phyloP scores from a whole-genome alignment of 1,140 invertebrate species.

The Drosophila nigromelanica region DNA sequence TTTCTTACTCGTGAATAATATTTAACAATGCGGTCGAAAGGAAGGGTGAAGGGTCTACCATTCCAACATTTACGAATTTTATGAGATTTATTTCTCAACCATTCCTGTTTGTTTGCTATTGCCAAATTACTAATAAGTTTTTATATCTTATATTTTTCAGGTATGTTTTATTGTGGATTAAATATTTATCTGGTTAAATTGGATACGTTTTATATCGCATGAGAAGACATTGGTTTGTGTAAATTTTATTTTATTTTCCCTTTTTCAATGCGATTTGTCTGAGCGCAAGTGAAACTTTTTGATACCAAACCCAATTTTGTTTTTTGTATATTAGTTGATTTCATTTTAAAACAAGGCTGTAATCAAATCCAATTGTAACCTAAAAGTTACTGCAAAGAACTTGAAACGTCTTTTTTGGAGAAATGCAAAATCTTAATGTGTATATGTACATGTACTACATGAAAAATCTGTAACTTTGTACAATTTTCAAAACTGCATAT shows the following conservation, averaged over 20 bases:
- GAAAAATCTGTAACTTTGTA: no score
- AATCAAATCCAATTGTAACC: not conserved
- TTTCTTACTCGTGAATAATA: constrained; percentile 2
- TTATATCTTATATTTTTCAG: constrained; percentile 43
- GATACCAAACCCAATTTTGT: no score
- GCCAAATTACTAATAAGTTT: constrained; percentile 28
- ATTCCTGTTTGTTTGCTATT: not conserved
- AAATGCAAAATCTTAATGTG: no score
- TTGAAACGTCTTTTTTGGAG: no score
- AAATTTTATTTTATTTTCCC: not conserved
- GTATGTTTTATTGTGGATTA: constrained; percentile 30
- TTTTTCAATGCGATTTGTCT: no score
- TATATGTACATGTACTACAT: no score
- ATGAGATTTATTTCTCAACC: no score
- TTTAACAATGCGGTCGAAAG: not conserved
- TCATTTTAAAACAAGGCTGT: not conserved
- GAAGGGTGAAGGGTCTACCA: no score
- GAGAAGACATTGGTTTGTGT: not conserved
- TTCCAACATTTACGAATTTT: no score
- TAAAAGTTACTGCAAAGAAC: not conserved
- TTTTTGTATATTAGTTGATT: no score
- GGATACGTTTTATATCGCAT: not conserved
- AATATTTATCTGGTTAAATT: not conserved
- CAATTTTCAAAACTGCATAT: no score
- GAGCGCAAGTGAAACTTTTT: no score